Conservation (phyloP, 2,113 vertebrate species). For the Muntiacus muntjak region DNA sequence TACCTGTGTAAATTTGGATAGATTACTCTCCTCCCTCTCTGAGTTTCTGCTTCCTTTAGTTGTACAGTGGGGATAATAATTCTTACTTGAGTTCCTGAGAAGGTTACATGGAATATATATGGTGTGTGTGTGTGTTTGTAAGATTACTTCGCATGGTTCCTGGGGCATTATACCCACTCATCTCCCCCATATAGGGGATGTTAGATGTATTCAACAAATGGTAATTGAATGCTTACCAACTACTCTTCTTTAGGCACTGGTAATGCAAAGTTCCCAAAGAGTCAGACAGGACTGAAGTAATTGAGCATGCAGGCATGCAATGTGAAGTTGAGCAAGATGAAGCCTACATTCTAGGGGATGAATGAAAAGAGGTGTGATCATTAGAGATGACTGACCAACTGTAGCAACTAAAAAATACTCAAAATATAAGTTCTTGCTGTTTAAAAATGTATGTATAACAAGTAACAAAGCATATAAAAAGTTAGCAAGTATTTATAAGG, state of each 20-base stretch:
- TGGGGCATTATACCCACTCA: background rate
- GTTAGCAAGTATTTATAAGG: background rate
- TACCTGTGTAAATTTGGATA: background rate
- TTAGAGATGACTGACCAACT: background rate
- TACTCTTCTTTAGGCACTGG: background rate
- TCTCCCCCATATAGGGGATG: background rate
- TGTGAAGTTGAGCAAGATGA: background rate
- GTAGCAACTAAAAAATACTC: background rate
- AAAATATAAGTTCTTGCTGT: background rate
- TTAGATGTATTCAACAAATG: background rate
- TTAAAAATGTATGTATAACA: background rate
- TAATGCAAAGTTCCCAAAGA: background rate
- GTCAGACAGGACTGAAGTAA: background rate
- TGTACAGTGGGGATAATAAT: background rate
- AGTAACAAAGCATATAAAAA: background rate
- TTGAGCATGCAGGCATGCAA: background rate
- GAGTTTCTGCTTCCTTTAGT: background rate
- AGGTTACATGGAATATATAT: background rate
- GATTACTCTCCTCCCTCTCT: background rate
- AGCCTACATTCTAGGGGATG: background rate
- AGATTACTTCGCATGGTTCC: background rate
- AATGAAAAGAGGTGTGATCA: background rate
- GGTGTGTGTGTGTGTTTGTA: background rate
- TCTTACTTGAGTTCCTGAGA: background rate
- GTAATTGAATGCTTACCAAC: background rate